phyloP scores from a whole-genome alignment of 2,888 invertebrate genomes.

The Leptinotarsa rubiginosa region DNA sequence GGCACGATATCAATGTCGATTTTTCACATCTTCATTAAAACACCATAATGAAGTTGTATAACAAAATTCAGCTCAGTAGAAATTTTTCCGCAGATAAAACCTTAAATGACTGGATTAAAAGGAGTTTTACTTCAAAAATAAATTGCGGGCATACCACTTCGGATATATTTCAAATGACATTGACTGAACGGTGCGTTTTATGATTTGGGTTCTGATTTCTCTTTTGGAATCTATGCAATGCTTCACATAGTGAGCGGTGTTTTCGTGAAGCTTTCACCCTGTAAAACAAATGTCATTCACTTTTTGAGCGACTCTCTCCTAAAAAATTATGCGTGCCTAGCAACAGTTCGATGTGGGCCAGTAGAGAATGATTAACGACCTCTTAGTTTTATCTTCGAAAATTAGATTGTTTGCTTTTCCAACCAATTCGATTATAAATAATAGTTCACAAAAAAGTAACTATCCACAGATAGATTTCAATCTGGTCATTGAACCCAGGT shows the following conservation, averaged over 20 bases:
- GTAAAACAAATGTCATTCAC: background rate
- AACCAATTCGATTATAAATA: background rate
- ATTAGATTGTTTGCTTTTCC: background rate
- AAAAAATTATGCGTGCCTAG: background rate
- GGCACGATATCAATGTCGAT: no score
- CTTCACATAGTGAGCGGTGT: background rate
- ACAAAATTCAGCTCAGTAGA: no score
- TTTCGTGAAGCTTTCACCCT: constrained; percentile 1
- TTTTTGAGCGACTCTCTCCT: background rate
- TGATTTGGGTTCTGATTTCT: background rate
- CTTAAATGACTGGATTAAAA: no score
- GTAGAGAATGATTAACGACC: background rate
- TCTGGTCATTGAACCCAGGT: constrained; percentile 31
- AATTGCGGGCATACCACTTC: no score
- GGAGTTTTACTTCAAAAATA: no score
- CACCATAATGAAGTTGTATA: no score
- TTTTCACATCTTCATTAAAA: no score
- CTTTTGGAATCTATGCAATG: background rate
- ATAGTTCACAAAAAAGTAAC: background rate
- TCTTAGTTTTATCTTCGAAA: background rate
- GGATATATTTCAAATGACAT: background rate
- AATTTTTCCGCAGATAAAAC: no score
- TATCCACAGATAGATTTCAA: background rate
- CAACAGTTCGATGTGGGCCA: background rate
- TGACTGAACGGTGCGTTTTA: background rate